Evolutionary conservation across 1,140 invertebrate species (phyloP), one percentile per base, ranked within the genome.

Genomic region (Drosophila murphyi): DNA sequence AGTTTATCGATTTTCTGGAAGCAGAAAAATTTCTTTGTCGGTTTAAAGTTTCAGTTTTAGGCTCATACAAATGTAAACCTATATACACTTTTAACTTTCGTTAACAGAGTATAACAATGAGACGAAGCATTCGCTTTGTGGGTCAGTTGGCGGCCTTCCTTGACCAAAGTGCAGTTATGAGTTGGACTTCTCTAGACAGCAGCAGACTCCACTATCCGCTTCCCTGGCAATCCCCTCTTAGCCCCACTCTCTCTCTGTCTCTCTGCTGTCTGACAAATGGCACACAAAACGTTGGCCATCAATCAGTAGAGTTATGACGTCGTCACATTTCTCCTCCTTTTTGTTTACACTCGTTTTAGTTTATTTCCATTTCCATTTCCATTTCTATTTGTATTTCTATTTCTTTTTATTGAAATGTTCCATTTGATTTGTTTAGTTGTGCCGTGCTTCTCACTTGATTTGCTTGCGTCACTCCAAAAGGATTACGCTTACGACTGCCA

Each of bases 251-350:
- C 20, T 41, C 35, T 67, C n/a, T n/a, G 4, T 39, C 35, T 39
- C 10, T 43, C 10, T 43, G 10, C 10, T 43, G 39, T 10, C 39
- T 83, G 83, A 88, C 85, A 87, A 88, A 83, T 83, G 85, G 71
- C 76, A 51, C 59, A 88, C 77, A 82, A 88, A 80, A 62, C 83
- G 67, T 55, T 35, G 77, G 59, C 83, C 83, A 88, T 88, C 83
- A 88, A 88, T 89, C 83, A 83, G 67, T 65, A 79, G 56, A 80
- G 72, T 87, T 87, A 87, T 87, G 80, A 87, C 76, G 71, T 82
- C 76, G 55, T 70, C 82, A 86, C 80, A 72, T 76, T 64, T 35
- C 56, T 72, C 62, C 60, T 10, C 57, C 70, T 70, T 70, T 67
- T 60, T 71, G 70, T 61, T 56, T 61, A 20, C 35, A 48, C 64